Base-by-base conservation (phyloP, 2,888 invertebrate genomes). In the Gortyna flavago region DNA sequence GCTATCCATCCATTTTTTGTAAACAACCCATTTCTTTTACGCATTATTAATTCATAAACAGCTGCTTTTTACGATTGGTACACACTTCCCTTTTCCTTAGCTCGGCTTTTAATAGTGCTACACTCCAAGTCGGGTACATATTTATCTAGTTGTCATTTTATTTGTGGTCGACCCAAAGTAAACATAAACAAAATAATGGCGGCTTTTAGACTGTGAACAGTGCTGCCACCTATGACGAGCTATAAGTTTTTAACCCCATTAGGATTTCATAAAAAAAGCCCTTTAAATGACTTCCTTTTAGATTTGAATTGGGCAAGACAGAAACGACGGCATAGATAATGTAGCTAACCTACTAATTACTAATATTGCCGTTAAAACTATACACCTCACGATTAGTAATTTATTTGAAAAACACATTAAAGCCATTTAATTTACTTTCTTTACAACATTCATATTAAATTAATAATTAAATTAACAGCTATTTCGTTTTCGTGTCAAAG, bases 241-340 rank as follows among this genome's bases (percentile, higher is more conserved):
- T 25, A 11, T 54, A 4, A n/a, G 54, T 54, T n/a, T 54, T n/a
- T n/a, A 51, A 54, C 54, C 25, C 5, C 54, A 54, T 61, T n/a
- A 61, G 38, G 21, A 70, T 29, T 13, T 68, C 4, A 48, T 32
- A 32, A 8, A 18, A 18, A 35, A 35, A 64, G 29, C 18, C 38
- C 16, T 62, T 29, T 38, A 2, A 51, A 75, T 61, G 25, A 41
- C 25, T 51, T 38, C 3, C 16, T 13, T 7, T 32, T 64, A 7
- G 16, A 38, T 75, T 51, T 61, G 25, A 76, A 74, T 51, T n/a
- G 2, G 80, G 75, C 87, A 84, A 84, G 81, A 85, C 32, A 72
- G 7, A 81, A 72, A 73, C 7, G 62, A 76, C 51, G 84, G 72
- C 66, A 76, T 76, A 80, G 61, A 64, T 69, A 68, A 75, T 77